These are phyloP conservation scores for Noctilio leporinus DNA, from an alignment of 2,113 vertebrate genomes.

Conservation along the genomic window DNA sequence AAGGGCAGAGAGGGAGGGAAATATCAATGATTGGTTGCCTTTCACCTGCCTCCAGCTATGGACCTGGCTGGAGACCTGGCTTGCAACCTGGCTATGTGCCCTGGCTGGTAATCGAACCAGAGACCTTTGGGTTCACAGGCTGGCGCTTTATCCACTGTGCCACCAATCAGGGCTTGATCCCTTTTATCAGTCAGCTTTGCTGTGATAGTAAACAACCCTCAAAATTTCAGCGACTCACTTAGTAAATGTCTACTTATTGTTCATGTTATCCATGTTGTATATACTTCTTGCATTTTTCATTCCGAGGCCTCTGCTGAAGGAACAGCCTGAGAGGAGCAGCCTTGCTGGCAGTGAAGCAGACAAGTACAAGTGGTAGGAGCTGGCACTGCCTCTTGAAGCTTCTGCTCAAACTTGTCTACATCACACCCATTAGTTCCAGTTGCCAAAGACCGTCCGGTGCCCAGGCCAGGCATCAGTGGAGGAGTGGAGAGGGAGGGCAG, in stretches of 20 bases:
- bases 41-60: too few relatives aligned
- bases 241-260: neutral
- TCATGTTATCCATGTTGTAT: neutral
- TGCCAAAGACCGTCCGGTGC: neutral
- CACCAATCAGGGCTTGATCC: too few relatives aligned
- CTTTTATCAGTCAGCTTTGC: neutral
- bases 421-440: neutral
- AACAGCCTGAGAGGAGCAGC: neutral
- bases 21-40: too few relatives aligned
- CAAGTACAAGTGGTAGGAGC: neutral
- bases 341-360: neutral
- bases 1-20: too few relatives aligned
- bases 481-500: neutral
- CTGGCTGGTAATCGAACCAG: too few relatives aligned
- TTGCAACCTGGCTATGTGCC: too few relatives aligned
- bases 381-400: neutral
- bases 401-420: neutral
- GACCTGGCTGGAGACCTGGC: too few relatives aligned
- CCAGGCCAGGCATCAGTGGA: neutral
- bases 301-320: neutral
- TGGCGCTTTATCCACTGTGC: too few relatives aligned
- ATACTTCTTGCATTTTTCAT: neutral
- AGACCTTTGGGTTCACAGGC: too few relatives aligned
- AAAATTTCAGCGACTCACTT: neutral
- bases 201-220: neutral